Evolutionary conservation across 2,888 invertebrate genomes (phyloP), one percentile per base, ranked within the genome.

Genomic region (Zaprionus lineosus): DNA sequence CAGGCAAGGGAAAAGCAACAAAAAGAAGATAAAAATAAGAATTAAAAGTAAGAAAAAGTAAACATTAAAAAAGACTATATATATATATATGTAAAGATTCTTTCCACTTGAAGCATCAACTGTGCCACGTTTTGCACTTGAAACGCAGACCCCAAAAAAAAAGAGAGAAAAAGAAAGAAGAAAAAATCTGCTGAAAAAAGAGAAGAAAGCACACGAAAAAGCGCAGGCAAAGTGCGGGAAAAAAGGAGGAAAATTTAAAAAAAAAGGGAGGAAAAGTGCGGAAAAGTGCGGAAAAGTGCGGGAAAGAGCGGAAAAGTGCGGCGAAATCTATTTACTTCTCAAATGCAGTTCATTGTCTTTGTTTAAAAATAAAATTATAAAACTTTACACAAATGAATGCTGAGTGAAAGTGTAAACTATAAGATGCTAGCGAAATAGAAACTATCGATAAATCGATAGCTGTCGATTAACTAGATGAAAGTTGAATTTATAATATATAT

Each of bases 341-440:
- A n/a, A 21, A n/a, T 48, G 34, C 71, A 60, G 79, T 75, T 79
- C 79, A 79, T 60, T 75, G 79, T 44, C 75, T 74, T 52, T 39
- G 48, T 24, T 24, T 9, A 28, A 46, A 2, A 1, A 16, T 21
- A 9, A 21, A 21, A 21, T 21, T 21, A 21, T 24, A 14, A n/a
- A 46, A 37, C 26, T 9, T 40, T 8, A 8, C n/a, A n/a, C n/a
- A 47, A 43, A 8, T 29, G 31, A 19, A 9, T 24, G n/a, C n/a
- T n/a, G n/a, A n/a, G n/a, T n/a, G n/a, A n/a, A n/a, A n/a, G n/a
- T n/a, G n/a, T n/a, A n/a, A n/a, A n/a, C n/a, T n/a, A n/a, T n/a
- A n/a, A n/a, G n/a, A n/a, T n/a, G n/a, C n/a, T n/a, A n/a, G n/a
- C n/a, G n/a, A n/a, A n/a, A n/a, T n/a, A n/a, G n/a, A n/a, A n/a